phyloP scores from a whole-genome alignment of 2,888 invertebrate species.

The Silvanus unidentatus region DNA sequence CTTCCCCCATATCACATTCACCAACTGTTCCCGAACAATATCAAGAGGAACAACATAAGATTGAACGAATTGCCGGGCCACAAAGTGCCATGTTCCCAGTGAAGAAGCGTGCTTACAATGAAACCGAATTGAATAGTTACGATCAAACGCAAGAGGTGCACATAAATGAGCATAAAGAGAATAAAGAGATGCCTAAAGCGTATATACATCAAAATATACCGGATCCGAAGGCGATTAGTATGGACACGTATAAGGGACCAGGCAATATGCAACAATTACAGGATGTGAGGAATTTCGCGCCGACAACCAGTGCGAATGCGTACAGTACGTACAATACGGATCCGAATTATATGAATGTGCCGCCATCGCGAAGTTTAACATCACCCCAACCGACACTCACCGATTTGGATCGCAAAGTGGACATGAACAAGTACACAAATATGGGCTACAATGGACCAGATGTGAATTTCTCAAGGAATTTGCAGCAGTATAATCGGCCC shows the following conservation, averaged over 20 bases:
- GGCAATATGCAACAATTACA: not conserved
- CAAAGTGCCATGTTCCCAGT: constrained; percentile 54
- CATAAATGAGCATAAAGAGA: constrained; percentile 10
- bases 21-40: constrained; percentile 17
- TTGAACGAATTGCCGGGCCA: constrained; percentile 16
- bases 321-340: too few relatives aligned
- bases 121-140: constrained; percentile 36
- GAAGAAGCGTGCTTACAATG: constrained; percentile 59
- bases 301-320: not conserved
- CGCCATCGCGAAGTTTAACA: constrained; percentile 24
- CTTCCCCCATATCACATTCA: constrained; percentile 25
- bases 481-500: constrained; percentile 25
- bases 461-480: constrained; percentile 32
- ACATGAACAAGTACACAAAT: constrained; percentile 42
- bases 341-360: too few relatives aligned
- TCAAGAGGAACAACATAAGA: constrained; percentile 17
- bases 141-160: not conserved
- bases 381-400: constrained; percentile 22
- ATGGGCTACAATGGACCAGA: constrained; percentile 42
- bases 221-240: constrained; percentile 32
- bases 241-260: constrained; percentile 2
- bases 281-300: constrained; percentile 28
- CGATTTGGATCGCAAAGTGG: constrained; percentile 33
- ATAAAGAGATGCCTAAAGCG: constrained; percentile 25
- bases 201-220: constrained; percentile 37